Base-by-base conservation (phyloP, 2,888 invertebrate genomes). In the Calameuta pallipes region DNA sequence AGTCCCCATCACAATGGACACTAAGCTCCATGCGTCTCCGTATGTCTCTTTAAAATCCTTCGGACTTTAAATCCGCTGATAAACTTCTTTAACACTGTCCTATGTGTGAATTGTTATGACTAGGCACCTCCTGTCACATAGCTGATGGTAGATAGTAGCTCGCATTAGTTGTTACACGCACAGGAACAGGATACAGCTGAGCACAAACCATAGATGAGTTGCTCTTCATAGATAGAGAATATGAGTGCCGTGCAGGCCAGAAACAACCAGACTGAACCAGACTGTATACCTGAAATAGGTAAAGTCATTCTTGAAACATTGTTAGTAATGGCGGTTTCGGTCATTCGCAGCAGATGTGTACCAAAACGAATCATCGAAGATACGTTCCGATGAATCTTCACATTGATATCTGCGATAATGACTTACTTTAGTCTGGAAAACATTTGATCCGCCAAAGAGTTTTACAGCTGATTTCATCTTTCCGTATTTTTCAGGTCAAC, bases 1-100 rank as follows among this genome's bases (percentile, higher is more conserved):
- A 77, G 81, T 80, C 78, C 79, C 81, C 85, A 83, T 83, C 36
- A 76, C 69, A 74, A 78, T 56, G 31, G 56, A 23, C 71, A 15
- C 71, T 11, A 13, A 34, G 71, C 1, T 33, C 31, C 71, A 71
- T 71, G 11, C 71, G 71, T 71, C 71, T 33, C 71, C 31, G 30
- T 33, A 11, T n/a, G 31, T 33, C 31, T 31, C 31, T 33, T 33
- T 33, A 34, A 31, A 34, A 11, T 71, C 15, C 13, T 31, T 33
- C 71, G 12, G 41, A 56, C 71, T 71, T 71, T 71, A 31, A 34
- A 71, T 56, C 31, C 31, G 33, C 11, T 33, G 71, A 30, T 71
- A 31, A 34, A 34, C 34, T 33, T 31, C 2, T 23, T 71, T 33
- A 30, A 71, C 71, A 71, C 71, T n/a, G 71, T 6, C 31, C 13